Base-by-base conservation (phyloP, 2,888 invertebrate genomes). In the Pollenia griseotomentosa region DNA sequence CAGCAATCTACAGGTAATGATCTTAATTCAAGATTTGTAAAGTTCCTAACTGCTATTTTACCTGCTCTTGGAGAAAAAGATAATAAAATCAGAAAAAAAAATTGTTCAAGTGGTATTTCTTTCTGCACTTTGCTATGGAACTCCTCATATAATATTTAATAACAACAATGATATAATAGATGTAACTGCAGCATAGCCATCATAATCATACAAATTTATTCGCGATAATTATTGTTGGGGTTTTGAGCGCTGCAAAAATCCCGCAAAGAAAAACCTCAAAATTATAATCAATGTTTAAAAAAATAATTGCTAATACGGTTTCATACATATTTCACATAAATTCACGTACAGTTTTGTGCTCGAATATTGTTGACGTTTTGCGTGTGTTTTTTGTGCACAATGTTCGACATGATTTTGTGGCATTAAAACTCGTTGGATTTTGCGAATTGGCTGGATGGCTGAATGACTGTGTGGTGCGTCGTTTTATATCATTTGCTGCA, bases 221-320 rank as follows among this genome's bases (percentile, higher is more conserved):
- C 2, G 53, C 6, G 7, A 59, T 73, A 57, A 73, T 57, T 59
- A 73, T 46, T 73, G 55, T 57, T 57, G 44, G 46, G 12, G 46
- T 57, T 59, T 9, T n/a, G 55, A 10, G 11, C 4, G 14, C 14
- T 44, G 12, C 16, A 42, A 40, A 40, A 61, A 6, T 2, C 3
- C 46, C 55, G 11, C 70, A 55, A 44, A 23, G 14, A 44, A n/a
- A 46, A 48, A 74, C 59, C 74, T 40, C 59, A 74, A 74, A 74
- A 48, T 61, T 61, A 33, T 48, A 74, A 59, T 74, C 59, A 74
- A 74, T 61, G 16, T 48, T 48, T 48, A 61, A 33, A 74, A 44
- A 74, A 48, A 74, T 61, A 61, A 53, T 75, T 61, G 33, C 19
- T 61, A 33, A 61, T 40, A 48, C 16, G 4, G 11, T 51, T 33